A percentile compares a stretch with the other conserved stretches of the same genome.
phyloP scores from a whole-genome alignment of 2,888 invertebrate species.

The Boloria selene region DNA sequence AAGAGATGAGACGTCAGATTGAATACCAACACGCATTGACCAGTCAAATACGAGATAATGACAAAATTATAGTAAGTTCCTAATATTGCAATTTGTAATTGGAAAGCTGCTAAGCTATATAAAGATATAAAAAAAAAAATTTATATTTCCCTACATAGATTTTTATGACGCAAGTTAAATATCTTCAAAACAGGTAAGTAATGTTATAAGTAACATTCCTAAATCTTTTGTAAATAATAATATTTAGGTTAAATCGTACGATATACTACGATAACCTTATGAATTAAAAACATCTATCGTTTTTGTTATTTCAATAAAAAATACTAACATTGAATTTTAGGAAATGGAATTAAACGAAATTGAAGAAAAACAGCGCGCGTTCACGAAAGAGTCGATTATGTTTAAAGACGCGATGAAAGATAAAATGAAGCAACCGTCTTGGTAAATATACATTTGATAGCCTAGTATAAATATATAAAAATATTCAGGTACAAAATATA shows the following conservation, averaged over 20 bases:
- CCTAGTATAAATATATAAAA: constrained; percentile 1
- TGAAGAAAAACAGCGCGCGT: constrained; percentile 62
- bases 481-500: too few relatives aligned
- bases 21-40: constrained; percentile 62
- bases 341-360: constrained; percentile 53
- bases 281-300: background rate
- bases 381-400: constrained; percentile 61
- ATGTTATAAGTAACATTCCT: too few relatives aligned
- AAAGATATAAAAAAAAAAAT: too few relatives aligned
- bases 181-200: too few relatives aligned
- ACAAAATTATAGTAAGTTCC: constrained; percentile 54
- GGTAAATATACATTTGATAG: constrained; percentile 38
- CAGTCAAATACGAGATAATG: constrained; percentile 62
- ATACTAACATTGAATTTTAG: constrained; percentile 49
- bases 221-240: too few relatives aligned
- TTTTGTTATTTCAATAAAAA: constrained; percentile 4
- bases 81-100: background rate
- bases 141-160: too few relatives aligned
- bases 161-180: too few relatives aligned
- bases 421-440: constrained; percentile 54
- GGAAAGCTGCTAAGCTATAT: too few relatives aligned
- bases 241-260: too few relatives aligned
- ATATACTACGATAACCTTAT: too few relatives aligned
- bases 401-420: constrained; percentile 64
- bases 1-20: constrained; percentile 60